A percentile compares a stretch with the other conserved stretches of the same genome.
Evolutionary conservation across 1,140 invertebrate genomes (phyloP).

Genomic region (Saccostrea echinata): DNA sequence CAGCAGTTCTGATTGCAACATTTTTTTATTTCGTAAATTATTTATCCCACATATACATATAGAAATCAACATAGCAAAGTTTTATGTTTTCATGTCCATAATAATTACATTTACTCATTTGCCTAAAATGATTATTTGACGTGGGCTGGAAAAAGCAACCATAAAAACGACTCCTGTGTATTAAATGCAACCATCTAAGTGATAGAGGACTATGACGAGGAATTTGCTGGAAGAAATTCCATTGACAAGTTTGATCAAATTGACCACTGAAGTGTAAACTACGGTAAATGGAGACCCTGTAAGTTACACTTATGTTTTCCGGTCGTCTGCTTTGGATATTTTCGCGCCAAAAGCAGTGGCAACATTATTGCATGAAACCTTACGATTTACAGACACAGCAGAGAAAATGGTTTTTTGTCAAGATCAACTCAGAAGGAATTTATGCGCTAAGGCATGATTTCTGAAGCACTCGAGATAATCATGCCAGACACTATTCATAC

Average conservation of each 20-base stretch:
- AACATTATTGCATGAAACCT: constrained; percentile 11
- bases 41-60: too few species aligned
- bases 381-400: not conserved
- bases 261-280: constrained; percentile 28
- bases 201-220: not conserved
- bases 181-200: constrained; percentile 25
- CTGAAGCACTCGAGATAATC: too few species aligned
- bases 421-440: not conserved
- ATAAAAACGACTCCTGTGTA: constrained; percentile 9
- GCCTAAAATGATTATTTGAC: constrained; percentile 22
- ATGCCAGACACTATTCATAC: too few species aligned
- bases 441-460: too few species aligned
- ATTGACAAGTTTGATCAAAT: constrained; percentile 29
- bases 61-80: not conserved
- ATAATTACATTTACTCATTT: constrained; percentile 29
- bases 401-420: constrained; percentile 26
- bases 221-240: constrained; percentile 31
- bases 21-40: too few species aligned
- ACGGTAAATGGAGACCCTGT: constrained; percentile 23
- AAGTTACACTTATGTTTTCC: constrained; percentile 27
- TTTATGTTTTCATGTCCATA: constrained; percentile 33
- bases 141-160: not conserved
- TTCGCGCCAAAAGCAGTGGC: constrained; percentile 28
- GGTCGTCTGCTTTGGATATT: constrained; percentile 22
- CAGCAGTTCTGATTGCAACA: too few species aligned